These are phyloP conservation scores for Catharus ustulatus DNA, from an alignment of 2,797 vertebrate species.

Conservation along the genomic window DNA sequence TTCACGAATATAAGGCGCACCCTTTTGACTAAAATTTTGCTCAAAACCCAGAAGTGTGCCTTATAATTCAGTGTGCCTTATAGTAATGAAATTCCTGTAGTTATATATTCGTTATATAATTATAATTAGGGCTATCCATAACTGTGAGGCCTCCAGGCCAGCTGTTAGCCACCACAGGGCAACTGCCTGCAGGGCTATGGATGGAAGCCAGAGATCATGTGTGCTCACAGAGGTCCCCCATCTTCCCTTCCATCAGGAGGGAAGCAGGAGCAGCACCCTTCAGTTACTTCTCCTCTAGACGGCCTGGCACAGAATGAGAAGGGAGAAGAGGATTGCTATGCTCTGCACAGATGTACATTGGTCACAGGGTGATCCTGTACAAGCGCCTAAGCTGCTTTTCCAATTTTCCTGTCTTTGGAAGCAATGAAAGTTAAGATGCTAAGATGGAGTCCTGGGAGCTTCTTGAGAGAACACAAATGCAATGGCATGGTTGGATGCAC, in stretches of 20 bases:
- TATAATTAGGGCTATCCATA: too few relatives aligned
- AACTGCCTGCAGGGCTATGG: background rate
- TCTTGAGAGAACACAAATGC: background rate
- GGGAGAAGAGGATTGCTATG: background rate
- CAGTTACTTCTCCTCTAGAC: background rate
- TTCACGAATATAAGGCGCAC: too few relatives aligned
- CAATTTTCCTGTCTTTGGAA: background rate
- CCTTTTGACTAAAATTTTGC: too few relatives aligned
- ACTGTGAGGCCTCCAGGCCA: too few relatives aligned
- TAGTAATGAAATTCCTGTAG: too few relatives aligned
- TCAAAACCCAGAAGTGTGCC: too few relatives aligned
- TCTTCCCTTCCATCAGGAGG: background rate
- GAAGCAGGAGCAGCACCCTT: background rate
- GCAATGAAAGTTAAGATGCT: background rate
- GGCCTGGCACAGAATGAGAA: background rate
- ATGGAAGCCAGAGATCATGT: fast-evolving
- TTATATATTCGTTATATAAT: too few relatives aligned
- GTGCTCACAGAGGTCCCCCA: fast-evolving
- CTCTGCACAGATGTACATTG: fast-evolving
- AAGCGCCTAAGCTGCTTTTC: background rate
- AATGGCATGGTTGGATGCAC: background rate
- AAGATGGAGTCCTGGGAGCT: background rate
- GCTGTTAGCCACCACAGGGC: too few relatives aligned
- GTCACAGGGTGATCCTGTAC: fast-evolving
- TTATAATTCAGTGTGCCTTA: too few relatives aligned